Base-by-base conservation (phyloP, 2,888 invertebrate species). In the Phorcus lineatus region DNA sequence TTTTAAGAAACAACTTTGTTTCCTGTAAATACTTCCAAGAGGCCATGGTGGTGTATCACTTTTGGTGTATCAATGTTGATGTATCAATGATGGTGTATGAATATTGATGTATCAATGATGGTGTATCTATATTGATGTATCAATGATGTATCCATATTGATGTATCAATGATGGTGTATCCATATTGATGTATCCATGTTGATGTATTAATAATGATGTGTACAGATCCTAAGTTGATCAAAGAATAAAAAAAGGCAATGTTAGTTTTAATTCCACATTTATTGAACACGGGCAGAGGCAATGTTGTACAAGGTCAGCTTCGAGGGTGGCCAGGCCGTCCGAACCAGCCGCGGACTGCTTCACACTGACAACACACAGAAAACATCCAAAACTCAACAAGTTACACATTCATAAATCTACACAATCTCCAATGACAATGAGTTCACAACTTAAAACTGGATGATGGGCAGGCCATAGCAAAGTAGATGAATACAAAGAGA, bases 391-490 rank as follows among this genome's bases (percentile, higher is more conserved):
- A 70, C 70, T 70, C 36, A 70, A 70, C 70, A 70, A 40, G 17
- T 70, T 17, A 70, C 70, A 70, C 70, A 70, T 70, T 70, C 70
- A 70, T 70, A 70, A 57, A 70, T 70, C 70, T 70, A 70, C 70
- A 70, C 70, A 47, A 36, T 62, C 28, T 28, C 62, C 24, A 62
- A 70, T 70, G 70, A 70, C 70, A 70, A 70, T 70, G 70, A 36
- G 19, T 36, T 70, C 36, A 70, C 70, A 70, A 70, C 70, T 70
- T 36, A 70, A 40, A 70, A 70, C 70, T 36, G 70, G 36, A 31
- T 70, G 70, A 70, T 40, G 11, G n/a, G 11, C n/a, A 31, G 70
- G 40, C 70, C 70, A 70, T 19, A 36, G 36, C 36, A 70, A 70
- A 70, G 47, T 47, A 47, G 47, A 6, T 9, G 1, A 11, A 9